Evolutionary conservation across 1,140 invertebrate species (phyloP).

Genomic region (Melipona quadrifasciata): DNA sequence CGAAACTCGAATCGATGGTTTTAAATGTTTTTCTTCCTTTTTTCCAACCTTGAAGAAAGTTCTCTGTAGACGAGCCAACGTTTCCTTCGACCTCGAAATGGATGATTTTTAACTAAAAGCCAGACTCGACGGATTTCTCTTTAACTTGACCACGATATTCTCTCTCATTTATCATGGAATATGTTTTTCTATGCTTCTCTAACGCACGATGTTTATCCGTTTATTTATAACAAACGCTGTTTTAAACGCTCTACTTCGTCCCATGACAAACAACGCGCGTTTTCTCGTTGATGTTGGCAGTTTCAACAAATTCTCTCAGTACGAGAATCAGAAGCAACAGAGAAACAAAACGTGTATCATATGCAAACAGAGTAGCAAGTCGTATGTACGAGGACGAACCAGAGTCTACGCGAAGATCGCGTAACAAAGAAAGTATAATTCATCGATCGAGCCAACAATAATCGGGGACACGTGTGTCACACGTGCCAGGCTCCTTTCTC

Average conservation of each 20-base stretch:
- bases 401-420: constrained; percentile 51
- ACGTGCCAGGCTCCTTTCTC: constrained; percentile 21
- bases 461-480: neutral
- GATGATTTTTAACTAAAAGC: neutral
- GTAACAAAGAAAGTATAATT: constrained; percentile 66
- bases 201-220: constrained; percentile 6
- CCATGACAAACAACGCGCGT: neutral
- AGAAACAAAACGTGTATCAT: constrained; percentile 21
- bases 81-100: neutral
- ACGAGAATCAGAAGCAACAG: constrained; percentile 7
- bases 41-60: too few relatives aligned
- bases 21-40: too few relatives aligned
- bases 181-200: constrained; percentile 38
- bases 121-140: neutral
- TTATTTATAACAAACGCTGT: constrained; percentile 14
- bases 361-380: constrained; percentile 23
- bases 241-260: neutral
- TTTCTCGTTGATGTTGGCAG: neutral
- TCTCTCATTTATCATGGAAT: neutral
- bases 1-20: too few relatives aligned
- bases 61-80: too few relatives aligned
- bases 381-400: constrained; percentile 52
- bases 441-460: constrained; percentile 54
- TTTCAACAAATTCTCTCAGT: constrained; percentile 52
- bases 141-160: neutral